Base-by-base conservation (phyloP, 2,888 invertebrate genomes). In the Aricia artaxerxes region DNA sequence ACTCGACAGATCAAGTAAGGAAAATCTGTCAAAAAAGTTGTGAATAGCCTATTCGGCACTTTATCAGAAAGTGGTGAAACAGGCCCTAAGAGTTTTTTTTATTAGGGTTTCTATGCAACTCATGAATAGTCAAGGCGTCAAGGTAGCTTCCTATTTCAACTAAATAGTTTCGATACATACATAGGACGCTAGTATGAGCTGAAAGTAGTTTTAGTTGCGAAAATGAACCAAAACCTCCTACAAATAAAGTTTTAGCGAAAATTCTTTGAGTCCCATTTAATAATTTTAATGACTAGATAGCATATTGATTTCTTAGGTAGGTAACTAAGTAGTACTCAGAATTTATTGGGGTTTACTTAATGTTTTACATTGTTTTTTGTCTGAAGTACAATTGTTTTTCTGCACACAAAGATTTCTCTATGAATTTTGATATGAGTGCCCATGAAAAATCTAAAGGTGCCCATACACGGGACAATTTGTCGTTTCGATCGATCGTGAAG, bases 241-340 rank as follows among this genome's bases (percentile, higher is more conserved):
- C 31, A 35, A 69, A 69, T 69, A 69, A 69, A 69, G 13, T 69
- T 49, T 75, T 31, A 49, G 75, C 75, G 13, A 49, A 44, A 76
- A 31, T 76, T 31, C 11, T 76, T 76, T 76, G 76, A 76, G 76
- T 57, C 76, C 76, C 76, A 76, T 76, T 24, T 49, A 76, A 24
- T 49, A 49, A 49, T 53, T 24, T 76, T 76, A 76, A 76, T 53
- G 76, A 57, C 53, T 73, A 53, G 35, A 76, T 76, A 53, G 57
- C 76, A 64, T 64, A 64, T 64, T 69, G 35, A 69, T 69, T 69
- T 69, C 35, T 69, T 69, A 69, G 69, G 35, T 69, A 38, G 69
- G 35, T 69, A 38, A 69, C 69, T 69, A 69, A 69, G 69, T 38
- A 35, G 13, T 69, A 69, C 38, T 13, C 69, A 16, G 35, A 38